phyloP scores from a whole-genome alignment of 2,888 invertebrate genomes.

The Aelia acuminata region DNA sequence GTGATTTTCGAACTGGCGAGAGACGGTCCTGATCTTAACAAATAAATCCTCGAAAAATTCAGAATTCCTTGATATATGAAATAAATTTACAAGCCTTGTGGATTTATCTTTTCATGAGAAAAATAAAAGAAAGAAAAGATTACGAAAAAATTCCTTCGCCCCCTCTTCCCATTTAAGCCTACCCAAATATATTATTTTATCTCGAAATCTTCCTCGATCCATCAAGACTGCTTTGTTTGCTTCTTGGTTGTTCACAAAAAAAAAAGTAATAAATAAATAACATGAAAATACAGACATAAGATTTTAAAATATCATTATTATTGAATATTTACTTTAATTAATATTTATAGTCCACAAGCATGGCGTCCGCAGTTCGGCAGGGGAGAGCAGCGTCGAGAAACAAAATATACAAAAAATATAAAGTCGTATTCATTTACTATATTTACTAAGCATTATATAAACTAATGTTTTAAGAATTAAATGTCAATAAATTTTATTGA shows the following conservation, averaged over 20 bases:
- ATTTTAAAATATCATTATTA: too few species aligned
- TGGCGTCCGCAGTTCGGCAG: too few species aligned
- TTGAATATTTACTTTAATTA: too few species aligned
- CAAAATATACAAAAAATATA: too few species aligned
- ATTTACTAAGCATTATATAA: too few species aligned
- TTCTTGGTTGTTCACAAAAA: not conserved
- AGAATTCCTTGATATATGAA: constrained; percentile 10
- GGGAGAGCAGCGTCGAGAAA: too few species aligned
- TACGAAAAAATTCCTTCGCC: not conserved
- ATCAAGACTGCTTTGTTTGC: not conserved
- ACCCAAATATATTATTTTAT: constrained; percentile 21
- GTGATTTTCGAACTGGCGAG: not conserved
- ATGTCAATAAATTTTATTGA: too few species aligned
- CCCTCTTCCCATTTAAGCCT: not conserved
- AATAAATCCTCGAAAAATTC: not conserved
- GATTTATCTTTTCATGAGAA: not conserved
- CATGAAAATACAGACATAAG: too few species aligned
- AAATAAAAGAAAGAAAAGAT: not conserved
- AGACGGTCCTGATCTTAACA: not conserved
- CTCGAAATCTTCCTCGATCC: not conserved
- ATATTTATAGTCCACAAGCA: too few species aligned
- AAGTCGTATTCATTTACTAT: too few species aligned
- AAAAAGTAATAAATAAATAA: not conserved
- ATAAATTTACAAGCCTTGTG: not conserved
- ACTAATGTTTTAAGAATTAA: too few species aligned